Evolutionary conservation across 2,113 vertebrate species (phyloP).

Genomic region (Equus quagga): DNA sequence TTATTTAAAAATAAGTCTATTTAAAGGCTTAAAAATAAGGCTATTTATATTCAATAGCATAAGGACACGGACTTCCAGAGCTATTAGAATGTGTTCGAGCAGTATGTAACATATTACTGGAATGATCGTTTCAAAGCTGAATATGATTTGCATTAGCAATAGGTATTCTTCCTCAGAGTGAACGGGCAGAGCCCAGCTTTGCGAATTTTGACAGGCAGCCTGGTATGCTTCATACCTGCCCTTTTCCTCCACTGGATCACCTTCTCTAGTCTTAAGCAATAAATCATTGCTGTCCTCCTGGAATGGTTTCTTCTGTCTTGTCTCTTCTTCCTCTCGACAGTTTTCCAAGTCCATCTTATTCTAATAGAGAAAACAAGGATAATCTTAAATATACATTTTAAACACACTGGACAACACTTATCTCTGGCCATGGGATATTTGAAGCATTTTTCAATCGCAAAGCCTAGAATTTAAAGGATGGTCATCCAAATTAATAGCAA

Average conservation of each 20-base stretch:
- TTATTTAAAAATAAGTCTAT: conserved; percentile 20
- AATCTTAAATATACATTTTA: conserved; percentile 29
- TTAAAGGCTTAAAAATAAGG: conserved; percentile 42
- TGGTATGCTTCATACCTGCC: conserved; percentile 69
- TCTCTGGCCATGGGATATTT: neutral
- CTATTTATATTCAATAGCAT: conserved; percentile 6
- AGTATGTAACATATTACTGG: neutral
- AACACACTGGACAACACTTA: neutral
- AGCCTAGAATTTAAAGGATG: neutral
- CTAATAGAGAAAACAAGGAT: conserved; percentile 74
- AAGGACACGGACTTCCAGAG: conserved; percentile 44
- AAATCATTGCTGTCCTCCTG: conserved; percentile 70
- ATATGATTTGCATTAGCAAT: conserved; percentile 17
- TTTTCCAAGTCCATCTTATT: conserved; percentile 80
- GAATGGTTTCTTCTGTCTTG: conserved; percentile 79
- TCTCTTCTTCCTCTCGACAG: conserved; percentile 77
- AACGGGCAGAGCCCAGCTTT: neutral
- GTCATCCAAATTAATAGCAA: neutral
- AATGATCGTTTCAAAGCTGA: conserved; percentile 21
- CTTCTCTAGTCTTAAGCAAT: conserved; percentile 75
- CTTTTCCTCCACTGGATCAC: conserved; percentile 72
- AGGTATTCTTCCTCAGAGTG: neutral
- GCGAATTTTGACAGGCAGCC: fast-evolving
- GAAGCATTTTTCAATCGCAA: neutral
- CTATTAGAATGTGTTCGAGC: neutral